Evolutionary conservation across 2,888 invertebrate species (phyloP), one percentile per base, ranked within the genome.

Genomic region (Andrena fulva): DNA sequence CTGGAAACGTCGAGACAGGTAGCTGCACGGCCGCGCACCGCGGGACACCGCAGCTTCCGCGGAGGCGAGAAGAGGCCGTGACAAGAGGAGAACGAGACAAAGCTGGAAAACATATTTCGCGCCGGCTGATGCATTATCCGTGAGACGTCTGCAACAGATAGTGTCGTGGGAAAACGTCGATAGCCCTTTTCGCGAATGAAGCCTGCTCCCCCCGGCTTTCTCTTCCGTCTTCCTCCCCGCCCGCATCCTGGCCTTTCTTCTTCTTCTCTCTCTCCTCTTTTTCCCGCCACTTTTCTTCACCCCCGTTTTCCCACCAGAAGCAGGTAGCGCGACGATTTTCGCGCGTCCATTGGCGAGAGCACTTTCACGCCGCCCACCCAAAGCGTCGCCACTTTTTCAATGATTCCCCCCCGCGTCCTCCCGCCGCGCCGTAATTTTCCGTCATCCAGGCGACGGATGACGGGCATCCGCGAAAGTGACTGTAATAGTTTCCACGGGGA

Each of bases 71-170:
- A 56, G 75, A 31, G 66, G 56, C 72, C 27, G 67, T 54, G 76
- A 78, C 66, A 59, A 72, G 52, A 33, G 16, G 54, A 27, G 42
- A 42, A 67, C 60, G 42, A 72, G 79, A 60, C 59, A 73, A 67
- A 80, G 79, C 72, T 52, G 77, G 72, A 52, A 64, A 82, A 87
- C 82, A 88, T 87, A 88, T 88, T 85, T 84, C 77, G 74, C 72
- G 70, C 60, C 74, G 76, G 85, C 82, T 82, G 86, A 88, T 87
- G 88, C 89, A 87, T 88, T 89, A 88, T 89, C 87, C 83, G 89
- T 75, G 70, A 84, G 86, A 84, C 84, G 87, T 85, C 85, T 84
- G 79, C 80, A 80, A 86, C 85, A 88, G 89, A 89, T 88, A 89
- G 87, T 74, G 77, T 85, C 85, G 85, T 78, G 81, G 80, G 82